Evolutionary conservation across 2,113 vertebrate genomes (phyloP).

Genomic region (Corvus moneduloides): DNA sequence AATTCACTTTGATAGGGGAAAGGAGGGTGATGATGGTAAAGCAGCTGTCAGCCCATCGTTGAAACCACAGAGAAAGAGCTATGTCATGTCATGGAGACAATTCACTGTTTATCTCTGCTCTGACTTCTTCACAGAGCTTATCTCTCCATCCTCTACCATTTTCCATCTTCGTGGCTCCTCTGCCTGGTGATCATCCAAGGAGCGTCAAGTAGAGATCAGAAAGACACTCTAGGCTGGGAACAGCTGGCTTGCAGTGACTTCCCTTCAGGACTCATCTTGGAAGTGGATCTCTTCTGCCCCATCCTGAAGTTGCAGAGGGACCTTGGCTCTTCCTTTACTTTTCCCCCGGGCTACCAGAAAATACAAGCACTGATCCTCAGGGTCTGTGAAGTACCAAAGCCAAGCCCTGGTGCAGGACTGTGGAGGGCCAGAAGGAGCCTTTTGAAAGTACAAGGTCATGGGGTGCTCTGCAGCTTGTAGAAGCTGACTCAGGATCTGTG

Average conservation of each 20-base stretch:
- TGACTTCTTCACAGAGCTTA: neutral
- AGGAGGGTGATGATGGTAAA: neutral
- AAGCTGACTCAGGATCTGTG: neutral
- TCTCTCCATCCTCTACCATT: neutral
- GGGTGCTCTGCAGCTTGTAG: neutral
- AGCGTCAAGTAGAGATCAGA: neutral
- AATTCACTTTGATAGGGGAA: neutral
- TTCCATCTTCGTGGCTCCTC: neutral
- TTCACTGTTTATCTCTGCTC: neutral
- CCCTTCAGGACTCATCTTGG: neutral
- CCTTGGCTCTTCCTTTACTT: neutral
- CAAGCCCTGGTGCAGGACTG: neutral
- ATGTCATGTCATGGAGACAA: neutral
- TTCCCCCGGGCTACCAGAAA: neutral
- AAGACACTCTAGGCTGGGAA: neutral
- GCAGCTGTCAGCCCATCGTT: neutral
- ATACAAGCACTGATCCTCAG: neutral
- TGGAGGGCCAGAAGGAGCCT: neutral
- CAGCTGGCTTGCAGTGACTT: neutral
- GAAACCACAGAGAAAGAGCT: neutral
- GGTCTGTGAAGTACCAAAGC: neutral
- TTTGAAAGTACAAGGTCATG: neutral
- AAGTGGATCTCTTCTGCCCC: neutral
- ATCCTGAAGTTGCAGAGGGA: neutral
- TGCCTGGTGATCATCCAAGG: neutral